phyloP scores from a whole-genome alignment of 2,797 vertebrate genomes.

The Dendrocincla tyrannina region DNA sequence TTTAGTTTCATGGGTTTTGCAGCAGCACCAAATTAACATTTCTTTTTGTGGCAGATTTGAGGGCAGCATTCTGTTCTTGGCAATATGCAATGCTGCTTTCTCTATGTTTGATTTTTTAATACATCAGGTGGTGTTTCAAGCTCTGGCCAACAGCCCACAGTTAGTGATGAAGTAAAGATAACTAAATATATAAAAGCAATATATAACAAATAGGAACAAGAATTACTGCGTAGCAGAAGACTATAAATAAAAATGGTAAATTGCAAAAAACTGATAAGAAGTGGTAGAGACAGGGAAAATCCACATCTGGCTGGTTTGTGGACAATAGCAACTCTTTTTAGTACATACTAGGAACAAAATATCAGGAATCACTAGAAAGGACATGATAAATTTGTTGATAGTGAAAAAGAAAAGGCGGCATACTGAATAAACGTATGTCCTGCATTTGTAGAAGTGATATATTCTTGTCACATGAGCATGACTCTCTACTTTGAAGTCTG shows the following conservation, averaged over 20 bases:
- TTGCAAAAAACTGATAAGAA: neutral
- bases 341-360: neutral
- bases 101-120: neutral
- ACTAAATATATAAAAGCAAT: neutral
- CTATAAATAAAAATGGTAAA: neutral
- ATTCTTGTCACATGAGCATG: conserved; percentile 28
- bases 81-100: neutral
- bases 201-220: neutral
- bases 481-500: conserved; percentile 48
- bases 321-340: neutral
- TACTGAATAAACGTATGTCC: neutral
- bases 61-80: neutral
- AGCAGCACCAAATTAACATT: neutral
- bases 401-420: conserved; percentile 8
- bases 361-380: neutral
- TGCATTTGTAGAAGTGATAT: conserved; percentile 41
- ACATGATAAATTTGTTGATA: conserved; percentile 19
- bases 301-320: neutral
- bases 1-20: neutral
- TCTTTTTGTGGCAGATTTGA: neutral
- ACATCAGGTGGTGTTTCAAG: neutral
- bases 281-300: neutral
- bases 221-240: neutral
- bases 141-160: neutral
- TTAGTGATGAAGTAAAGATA: neutral